Evolutionary conservation across 2,797 vertebrate genomes (phyloP), one percentile per base, ranked within the genome.

Genomic region (Miichthys miiuy): DNA sequence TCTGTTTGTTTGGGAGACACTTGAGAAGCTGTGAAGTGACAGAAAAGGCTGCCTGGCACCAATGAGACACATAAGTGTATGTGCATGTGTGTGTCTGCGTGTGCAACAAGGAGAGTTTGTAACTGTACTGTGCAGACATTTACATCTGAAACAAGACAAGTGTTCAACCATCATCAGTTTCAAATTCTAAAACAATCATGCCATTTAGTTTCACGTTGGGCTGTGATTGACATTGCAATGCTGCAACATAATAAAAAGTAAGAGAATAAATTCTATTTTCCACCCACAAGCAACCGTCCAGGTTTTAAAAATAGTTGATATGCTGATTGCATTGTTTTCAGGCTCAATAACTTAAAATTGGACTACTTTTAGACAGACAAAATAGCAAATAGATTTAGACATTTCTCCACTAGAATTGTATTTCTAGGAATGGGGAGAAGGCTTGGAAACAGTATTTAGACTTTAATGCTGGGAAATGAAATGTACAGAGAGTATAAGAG

Each of bases 1-100:
- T 89, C 81, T 89, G 88, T 89, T 87, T 88, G 85, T 90, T 72
- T 85, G 62, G 48, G 72, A 87, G 87, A 90, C 82, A 89, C 80
- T 89, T 86, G 85, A 93, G 87, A 88, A 87, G 74, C 88, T 90
- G 91, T 81, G 75, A 93, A 90, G 85, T 83, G 87, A 86, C 84
- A 87, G 77, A 75, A 84, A 82, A 77, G 75, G 72, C 87, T 89
- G 84, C 55, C 72, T 77, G 82, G 80, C 86, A 86, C 86, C 74
- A 72, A 6, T 13, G 56, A 79, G 55, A 18, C 20, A 72, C 44
- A 44, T 12, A 34, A 27, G 38, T 61, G 61, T 75, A 56, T 72
- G 47, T 30, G 62, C 51, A 23, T 41, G 60, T 46, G 42, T 34
- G 30, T 63, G 66, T 48, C 5, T 46, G 62, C 63, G 61, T 16